Evolutionary conservation across 2,888 invertebrate genomes (phyloP), one percentile per base, ranked within the genome.

Genomic region (Trimorus sp.): DNA sequence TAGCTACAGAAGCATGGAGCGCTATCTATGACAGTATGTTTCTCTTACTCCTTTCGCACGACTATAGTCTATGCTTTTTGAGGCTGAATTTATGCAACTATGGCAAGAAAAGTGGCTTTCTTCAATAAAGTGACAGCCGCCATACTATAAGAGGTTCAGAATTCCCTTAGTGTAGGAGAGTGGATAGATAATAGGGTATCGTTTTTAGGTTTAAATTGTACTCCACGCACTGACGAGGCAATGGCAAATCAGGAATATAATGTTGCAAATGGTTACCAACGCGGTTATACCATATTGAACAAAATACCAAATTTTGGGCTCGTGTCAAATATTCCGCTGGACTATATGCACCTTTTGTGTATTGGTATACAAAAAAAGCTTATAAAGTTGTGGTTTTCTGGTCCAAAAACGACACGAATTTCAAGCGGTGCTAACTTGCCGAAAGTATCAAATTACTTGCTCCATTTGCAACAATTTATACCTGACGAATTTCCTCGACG

Each of bases 311-410:
- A 42, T 54, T 54, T 66, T 38, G 66, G 66, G n/a, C 42, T 53
- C n/a, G 36, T 66, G 6, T 26, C 42, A 15, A 54, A 45, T 7
- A 15, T 56, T 37, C 65, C 65, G 1, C 38, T 65, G 0, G 51
- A 65, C 38, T 65, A 65, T 38, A 65, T 65, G 65, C 66, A 66
- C 37, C 56, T 66, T 0, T 11, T 66, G 7, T 66, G 54, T 9
- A 45, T 66, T n/a, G 66, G 66, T n/a, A n/a, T 36, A n/a, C 16
- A 26, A n/a, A 66, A 66, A 26, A 54, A 40, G 14, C 12, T 56
- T 7, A 15, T 26, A 26, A 26, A 26, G 26, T 26, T 26, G 4
- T 26, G 26, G 26, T 26, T 26, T 15, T 16, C 16, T 14, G 53
- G 53, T 8, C 2, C 16, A 53, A 14, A 15, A 15, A 53, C 15